Conservation (phyloP, 2,888 invertebrate species). For the Polyommatus icarus region DNA sequence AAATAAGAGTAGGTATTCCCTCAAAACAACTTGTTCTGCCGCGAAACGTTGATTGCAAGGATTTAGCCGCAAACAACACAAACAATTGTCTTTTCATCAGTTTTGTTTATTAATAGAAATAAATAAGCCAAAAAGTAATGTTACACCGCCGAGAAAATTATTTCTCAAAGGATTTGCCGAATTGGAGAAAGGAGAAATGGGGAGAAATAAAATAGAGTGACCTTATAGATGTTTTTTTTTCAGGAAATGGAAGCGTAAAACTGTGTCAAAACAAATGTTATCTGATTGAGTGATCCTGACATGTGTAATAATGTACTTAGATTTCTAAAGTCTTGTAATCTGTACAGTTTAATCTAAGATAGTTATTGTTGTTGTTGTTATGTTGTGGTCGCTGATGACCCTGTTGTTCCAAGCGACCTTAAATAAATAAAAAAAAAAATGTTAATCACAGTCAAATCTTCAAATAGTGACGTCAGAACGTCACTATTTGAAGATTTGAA, state of each 20-base stretch:
- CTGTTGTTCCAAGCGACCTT: too few relatives aligned
- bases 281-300: too few relatives aligned
- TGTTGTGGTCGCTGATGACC: too few relatives aligned
- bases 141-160: not conserved
- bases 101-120: slow-evolving; percentile 13
- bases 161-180: not conserved
- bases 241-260: not conserved
- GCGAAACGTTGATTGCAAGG: not conserved
- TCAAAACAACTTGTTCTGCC: not conserved
- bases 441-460: too few relatives aligned
- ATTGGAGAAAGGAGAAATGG: not conserved
- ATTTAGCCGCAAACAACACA: not conserved
- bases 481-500: too few relatives aligned
- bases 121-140: slow-evolving; percentile 1
- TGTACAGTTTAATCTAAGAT: too few relatives aligned
- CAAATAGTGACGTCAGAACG: too few relatives aligned
- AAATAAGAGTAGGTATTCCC: not conserved
- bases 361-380: too few relatives aligned
- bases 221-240: not conserved
- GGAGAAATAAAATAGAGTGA: not conserved
- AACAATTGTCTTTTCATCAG: not conserved
- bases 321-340: too few relatives aligned
- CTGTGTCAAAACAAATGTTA: too few relatives aligned
- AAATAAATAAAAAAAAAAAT: too few relatives aligned
- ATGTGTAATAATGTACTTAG: too few relatives aligned